Evolutionary conservation across 2,797 vertebrate species (phyloP).

Genomic region (Coluber constrictor): DNA sequence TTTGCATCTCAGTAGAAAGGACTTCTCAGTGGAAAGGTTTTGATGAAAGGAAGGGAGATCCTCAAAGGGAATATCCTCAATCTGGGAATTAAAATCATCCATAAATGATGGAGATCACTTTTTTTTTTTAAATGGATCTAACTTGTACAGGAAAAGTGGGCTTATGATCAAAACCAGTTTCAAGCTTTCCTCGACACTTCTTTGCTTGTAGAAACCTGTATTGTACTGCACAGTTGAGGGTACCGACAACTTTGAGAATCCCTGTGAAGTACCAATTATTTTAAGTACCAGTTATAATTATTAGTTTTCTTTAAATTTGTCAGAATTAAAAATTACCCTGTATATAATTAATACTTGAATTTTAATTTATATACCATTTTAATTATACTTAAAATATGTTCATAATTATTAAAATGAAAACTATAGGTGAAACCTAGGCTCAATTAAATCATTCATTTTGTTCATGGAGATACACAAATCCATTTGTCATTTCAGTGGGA

Average conservation of each 20-base stretch:
- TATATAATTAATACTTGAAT: background rate
- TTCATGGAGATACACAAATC: background rate
- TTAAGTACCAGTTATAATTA: no score
- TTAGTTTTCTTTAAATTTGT: background rate
- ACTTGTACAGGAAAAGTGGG: background rate
- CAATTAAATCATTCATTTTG: background rate
- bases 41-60: background rate
- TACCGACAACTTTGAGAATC: background rate
- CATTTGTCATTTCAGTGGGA: background rate
- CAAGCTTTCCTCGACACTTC: background rate
- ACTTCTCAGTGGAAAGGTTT: slow-evolving; percentile 28
- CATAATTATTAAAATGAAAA: background rate
- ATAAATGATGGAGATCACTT: background rate
- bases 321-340: background rate
- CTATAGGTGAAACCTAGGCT: background rate
- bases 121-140: background rate
- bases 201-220: background rate
- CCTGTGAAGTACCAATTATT: background rate
- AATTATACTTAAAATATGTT: background rate
- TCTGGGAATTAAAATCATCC: background rate
- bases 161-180: background rate
- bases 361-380: background rate
- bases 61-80: background rate
- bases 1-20: slow-evolving; percentile 19
- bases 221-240: background rate